Conservation (phyloP, 2,113 vertebrate species). For the Dermatemys mawii region DNA sequence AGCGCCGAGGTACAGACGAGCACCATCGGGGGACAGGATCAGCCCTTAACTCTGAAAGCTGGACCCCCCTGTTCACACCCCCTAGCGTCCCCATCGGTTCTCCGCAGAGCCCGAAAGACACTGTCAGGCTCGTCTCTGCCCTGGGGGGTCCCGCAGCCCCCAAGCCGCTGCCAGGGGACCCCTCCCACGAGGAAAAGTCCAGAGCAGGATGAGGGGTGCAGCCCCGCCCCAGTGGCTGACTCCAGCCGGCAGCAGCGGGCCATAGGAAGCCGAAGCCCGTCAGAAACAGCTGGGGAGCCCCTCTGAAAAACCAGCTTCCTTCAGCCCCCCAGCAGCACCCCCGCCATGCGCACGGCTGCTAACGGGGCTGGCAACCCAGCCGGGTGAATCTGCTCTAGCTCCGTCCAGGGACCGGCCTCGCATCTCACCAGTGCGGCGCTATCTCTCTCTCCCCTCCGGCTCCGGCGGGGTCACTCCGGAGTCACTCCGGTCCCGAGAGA, state of each 20-base stretch:
- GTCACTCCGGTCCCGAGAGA: accelerated
- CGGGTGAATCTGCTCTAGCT: background rate
- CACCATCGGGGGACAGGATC: too few species aligned
- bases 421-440: too few species aligned
- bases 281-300: background rate
- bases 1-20: background rate
- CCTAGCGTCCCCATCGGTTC: background rate
- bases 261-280: background rate
- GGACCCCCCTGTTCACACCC: background rate
- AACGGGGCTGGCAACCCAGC: background rate
- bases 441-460: too few species aligned
- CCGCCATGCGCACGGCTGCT: background rate
- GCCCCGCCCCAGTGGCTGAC: background rate
- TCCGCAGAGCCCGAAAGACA: background rate
- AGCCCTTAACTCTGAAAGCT: background rate
- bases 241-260: background rate
- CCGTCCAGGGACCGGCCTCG: too few species aligned
- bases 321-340: background rate
- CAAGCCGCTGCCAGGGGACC: background rate
- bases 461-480: background rate
- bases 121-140: background rate
- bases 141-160: too few species aligned
- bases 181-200: background rate
- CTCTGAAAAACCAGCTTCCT: background rate
- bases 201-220: too few species aligned